A percentile compares a stretch with the other conserved stretches of the same genome.
Evolutionary conservation across 2,888 invertebrate genomes (phyloP).

Genomic region (Neoscelio sp.): DNA sequence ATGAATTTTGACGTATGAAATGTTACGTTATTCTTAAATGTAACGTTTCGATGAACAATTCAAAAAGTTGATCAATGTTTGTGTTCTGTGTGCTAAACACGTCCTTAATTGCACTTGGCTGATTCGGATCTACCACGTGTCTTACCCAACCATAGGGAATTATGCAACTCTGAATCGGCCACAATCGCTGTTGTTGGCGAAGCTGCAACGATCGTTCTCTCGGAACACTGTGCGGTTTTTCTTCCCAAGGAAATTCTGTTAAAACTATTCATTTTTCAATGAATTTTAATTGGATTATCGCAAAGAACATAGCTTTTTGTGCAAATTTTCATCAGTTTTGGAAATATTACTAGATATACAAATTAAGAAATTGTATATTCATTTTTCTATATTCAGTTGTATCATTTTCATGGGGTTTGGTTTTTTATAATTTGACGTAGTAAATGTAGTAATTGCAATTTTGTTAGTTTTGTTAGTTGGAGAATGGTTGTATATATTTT

Average conservation of each 20-base stretch:
- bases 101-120: constrained; percentile 58
- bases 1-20: constrained; percentile 13
- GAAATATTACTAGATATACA: too few relatives aligned
- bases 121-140: constrained; percentile 49
- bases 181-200: constrained; percentile 44
- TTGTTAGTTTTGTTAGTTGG: too few relatives aligned
- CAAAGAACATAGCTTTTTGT: too few relatives aligned
- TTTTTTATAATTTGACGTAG: too few relatives aligned
- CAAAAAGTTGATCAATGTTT: constrained; percentile 34
- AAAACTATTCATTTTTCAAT: neutral
- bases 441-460: too few relatives aligned
- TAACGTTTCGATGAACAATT: constrained; percentile 34
- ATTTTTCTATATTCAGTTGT: too few relatives aligned
- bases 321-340: too few relatives aligned
- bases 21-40: neutral
- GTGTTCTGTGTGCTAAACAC: constrained; percentile 41
- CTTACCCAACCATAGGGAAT: constrained; percentile 55
- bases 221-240: constrained; percentile 1
- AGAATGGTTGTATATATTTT: too few relatives aligned
- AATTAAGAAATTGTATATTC: too few relatives aligned
- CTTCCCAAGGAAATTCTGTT: too few relatives aligned
- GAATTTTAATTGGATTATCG: too few relatives aligned
- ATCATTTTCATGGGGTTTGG: too few relatives aligned
- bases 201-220: constrained; percentile 46
- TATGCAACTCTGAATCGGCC: constrained; percentile 53